These are phyloP conservation scores for Diaperis boleti DNA, from an alignment of 2,888 invertebrate species.

Conservation along the genomic window DNA sequence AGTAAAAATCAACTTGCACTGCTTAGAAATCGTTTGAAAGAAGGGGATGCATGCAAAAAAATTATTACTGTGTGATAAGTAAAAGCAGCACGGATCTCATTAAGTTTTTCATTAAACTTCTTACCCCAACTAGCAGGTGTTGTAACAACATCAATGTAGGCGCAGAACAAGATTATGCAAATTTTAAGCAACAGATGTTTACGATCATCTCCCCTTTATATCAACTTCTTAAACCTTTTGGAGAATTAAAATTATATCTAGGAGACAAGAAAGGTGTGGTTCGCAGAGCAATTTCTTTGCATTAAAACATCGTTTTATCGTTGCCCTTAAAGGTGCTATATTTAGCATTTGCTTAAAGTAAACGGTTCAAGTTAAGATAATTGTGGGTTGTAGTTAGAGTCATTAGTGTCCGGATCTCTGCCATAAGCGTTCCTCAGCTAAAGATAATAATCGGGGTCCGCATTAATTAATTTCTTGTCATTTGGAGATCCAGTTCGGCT, in stretches of 20 bases:
- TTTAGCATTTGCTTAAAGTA: conserved; percentile 38
- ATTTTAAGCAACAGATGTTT: conserved; percentile 50
- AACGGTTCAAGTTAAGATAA: conserved; percentile 35
- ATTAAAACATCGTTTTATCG: conserved; percentile 11
- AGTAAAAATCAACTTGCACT: conserved; percentile 19
- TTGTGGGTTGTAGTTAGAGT: conserved; percentile 38
- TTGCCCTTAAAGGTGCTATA: conserved; percentile 28
- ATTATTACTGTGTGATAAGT: conserved; percentile 29
- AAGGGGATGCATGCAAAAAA: conserved; percentile 1
- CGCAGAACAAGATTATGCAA: conserved; percentile 48
- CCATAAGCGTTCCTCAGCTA: conserved; percentile 26
- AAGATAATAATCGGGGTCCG: conserved; percentile 33
- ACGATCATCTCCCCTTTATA: conserved; percentile 46
- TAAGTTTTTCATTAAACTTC: conserved; percentile 49
- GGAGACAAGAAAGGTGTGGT: conserved; percentile 14
- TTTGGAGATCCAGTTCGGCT: no score
- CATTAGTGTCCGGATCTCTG: conserved; percentile 40
- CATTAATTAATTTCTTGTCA: conserved; percentile 39
- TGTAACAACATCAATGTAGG: conserved; percentile 45
- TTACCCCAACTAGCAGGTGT: conserved; percentile 47
- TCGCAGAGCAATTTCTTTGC: conserved; percentile 12
- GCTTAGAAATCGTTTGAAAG: neutral
- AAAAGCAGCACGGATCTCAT: conserved; percentile 42
- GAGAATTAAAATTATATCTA: conserved; percentile 29
- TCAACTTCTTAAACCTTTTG: conserved; percentile 42